These are phyloP conservation scores for Seladonia tumulorum DNA, from an alignment of 2,888 invertebrate genomes.

Conservation along the genomic window DNA sequence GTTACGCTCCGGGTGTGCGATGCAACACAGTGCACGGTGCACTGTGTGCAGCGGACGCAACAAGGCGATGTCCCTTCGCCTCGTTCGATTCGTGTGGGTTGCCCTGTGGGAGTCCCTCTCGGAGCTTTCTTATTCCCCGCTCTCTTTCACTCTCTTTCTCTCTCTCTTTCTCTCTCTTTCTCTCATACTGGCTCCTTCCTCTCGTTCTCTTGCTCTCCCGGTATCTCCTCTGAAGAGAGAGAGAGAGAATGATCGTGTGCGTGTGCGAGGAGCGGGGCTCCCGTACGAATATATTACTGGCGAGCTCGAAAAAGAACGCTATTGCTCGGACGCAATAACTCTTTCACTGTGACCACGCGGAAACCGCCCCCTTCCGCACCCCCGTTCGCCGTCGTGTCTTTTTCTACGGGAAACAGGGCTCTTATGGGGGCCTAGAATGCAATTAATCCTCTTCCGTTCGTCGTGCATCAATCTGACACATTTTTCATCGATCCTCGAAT, in stretches of 20 bases:
- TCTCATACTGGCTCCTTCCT: neutral
- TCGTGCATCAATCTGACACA: neutral
- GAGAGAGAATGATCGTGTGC: constrained; percentile 30
- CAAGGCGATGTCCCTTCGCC: constrained; percentile 62
- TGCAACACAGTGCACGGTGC: neutral
- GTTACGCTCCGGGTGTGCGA: constrained; percentile 47
- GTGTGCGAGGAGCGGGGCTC: constrained; percentile 40
- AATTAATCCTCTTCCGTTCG: constrained; percentile 1
- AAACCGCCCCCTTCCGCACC: neutral
- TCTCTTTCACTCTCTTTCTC: neutral
- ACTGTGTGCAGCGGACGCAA: constrained; percentile 24
- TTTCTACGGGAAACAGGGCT: constrained; percentile 24
- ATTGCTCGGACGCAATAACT: constrained; percentile 56
- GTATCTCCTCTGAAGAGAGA: constrained; percentile 10
- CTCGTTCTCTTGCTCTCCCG: constrained; percentile 20
- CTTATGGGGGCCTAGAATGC: neutral
- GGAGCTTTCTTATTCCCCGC: constrained; percentile 63
- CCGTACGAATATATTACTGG: constrained; percentile 63
- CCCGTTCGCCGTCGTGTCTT: neutral
- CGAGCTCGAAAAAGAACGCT: constrained; percentile 59
- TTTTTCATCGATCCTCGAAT: neutral
- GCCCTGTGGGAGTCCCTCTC: constrained; percentile 70
- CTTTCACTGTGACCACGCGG: constrained; percentile 46
- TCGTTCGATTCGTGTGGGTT: constrained; percentile 65
- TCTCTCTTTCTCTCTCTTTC: constrained; percentile 20